Conservation (phyloP, 1,140 invertebrate species). For the Mercenaria mercenaria region DNA sequence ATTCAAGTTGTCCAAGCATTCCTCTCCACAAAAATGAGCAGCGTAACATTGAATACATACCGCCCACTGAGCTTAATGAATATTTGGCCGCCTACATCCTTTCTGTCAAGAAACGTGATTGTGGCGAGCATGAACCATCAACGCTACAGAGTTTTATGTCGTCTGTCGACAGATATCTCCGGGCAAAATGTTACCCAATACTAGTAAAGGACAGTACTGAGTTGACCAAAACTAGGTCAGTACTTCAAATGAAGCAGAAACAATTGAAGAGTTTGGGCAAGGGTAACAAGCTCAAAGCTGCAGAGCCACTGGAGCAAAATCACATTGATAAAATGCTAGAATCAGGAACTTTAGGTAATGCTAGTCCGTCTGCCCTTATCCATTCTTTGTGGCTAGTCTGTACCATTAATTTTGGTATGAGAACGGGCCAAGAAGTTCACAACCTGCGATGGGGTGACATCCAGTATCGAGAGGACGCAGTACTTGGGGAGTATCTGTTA, state of each 20-base stretch:
- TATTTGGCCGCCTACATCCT: not conserved
- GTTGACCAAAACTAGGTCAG: constrained; percentile 3
- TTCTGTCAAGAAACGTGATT: not conserved
- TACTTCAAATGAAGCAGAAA: too few species aligned
- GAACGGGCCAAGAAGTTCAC: too few species aligned
- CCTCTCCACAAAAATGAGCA: not conserved
- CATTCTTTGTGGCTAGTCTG: constrained; percentile 33
- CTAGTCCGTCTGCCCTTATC: not conserved
- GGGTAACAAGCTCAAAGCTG: too few species aligned
- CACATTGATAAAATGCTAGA: too few species aligned
- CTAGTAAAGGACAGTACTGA: not conserved
- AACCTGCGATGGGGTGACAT: too few species aligned
- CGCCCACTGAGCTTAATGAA: not conserved
- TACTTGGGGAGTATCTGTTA: not conserved
- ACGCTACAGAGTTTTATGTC: not conserved
- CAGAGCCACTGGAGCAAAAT: too few species aligned
- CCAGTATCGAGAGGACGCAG: not conserved
- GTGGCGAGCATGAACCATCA: not conserved
- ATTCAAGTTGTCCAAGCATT: not conserved
- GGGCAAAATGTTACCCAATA: too few species aligned
- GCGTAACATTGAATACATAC: not conserved
- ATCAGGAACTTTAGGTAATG: too few species aligned
- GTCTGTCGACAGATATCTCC: too few species aligned
- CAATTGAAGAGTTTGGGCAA: constrained; percentile 17
- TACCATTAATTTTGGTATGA: constrained; percentile 12